Evolutionary conservation across 2,888 invertebrate species (phyloP).

Genomic region (Rotaria sp.): DNA sequence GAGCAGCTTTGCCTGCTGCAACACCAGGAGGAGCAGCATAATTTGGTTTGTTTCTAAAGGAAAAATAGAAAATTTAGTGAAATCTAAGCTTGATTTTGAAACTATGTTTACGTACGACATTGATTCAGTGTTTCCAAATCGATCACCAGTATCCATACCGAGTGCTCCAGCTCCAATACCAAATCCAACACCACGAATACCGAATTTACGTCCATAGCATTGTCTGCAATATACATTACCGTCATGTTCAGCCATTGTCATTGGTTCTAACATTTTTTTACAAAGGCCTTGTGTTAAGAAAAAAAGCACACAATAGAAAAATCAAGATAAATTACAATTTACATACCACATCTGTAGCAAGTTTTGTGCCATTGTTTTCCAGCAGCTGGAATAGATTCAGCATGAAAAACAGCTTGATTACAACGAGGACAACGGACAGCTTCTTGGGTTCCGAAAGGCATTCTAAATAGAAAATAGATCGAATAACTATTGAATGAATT

Average conservation of each 20-base stretch:
- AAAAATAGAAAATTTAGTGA: not conserved
- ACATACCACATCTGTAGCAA: not conserved
- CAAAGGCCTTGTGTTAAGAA: not conserved
- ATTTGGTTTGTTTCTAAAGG: not conserved
- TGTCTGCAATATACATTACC: constrained; percentile 13
- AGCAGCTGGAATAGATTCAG: not conserved
- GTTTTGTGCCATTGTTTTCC: constrained; percentile 13
- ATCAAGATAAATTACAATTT: not conserved
- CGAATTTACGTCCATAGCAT: constrained; percentile 7
- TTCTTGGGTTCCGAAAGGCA: not conserved
- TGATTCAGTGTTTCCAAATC: constrained; percentile 36
- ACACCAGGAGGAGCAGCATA: not conserved
- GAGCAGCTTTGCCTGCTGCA: not conserved
- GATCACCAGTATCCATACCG: constrained; percentile 38
- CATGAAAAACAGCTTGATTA: not conserved
- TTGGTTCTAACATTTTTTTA: constrained; percentile 3
- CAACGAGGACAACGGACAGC: not conserved
- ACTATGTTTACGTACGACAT: not conserved
- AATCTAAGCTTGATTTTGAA: not conserved
- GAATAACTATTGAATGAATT: too few species aligned
- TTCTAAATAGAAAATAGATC: not conserved
- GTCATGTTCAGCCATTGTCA: constrained; percentile 22
- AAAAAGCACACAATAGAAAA: not conserved
- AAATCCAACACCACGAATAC: constrained; percentile 13
- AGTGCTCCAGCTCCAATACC: constrained; percentile 37